These are phyloP conservation scores for Drosophila quinaria DNA, from an alignment of 2,888 invertebrate genomes.

Conservation along the genomic window DNA sequence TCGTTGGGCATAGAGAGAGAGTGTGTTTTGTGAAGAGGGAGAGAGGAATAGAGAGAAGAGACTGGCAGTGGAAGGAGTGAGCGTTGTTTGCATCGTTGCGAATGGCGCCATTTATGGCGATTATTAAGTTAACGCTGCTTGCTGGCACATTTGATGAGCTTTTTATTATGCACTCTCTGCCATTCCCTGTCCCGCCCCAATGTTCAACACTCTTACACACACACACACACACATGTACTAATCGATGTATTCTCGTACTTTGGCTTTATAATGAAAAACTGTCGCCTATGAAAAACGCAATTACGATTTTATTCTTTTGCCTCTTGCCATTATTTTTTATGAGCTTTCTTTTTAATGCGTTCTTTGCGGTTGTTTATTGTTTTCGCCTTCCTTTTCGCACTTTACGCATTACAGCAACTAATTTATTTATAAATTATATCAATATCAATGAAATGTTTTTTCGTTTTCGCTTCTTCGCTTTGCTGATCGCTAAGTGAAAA, in stretches of 20 bases:
- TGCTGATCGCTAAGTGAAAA: slow-evolving; percentile 32
- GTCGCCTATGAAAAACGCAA: slow-evolving; percentile 53
- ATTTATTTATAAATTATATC: slow-evolving; percentile 64
- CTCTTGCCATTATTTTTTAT: slow-evolving; percentile 39
- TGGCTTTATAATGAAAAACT: slow-evolving; percentile 40
- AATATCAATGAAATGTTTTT: slow-evolving; percentile 28
- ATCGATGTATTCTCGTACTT: slow-evolving; percentile 7
- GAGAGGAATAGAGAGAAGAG: slow-evolving; percentile 1
- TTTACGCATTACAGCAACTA: slow-evolving; percentile 11
- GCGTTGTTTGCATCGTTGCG: slow-evolving; percentile 25
- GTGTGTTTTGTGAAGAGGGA: not conserved
- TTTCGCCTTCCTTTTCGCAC: not conserved
- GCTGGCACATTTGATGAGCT: slow-evolving; percentile 52
- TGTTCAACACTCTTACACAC: not conserved
- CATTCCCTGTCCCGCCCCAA: not conserved
- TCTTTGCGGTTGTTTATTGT: slow-evolving; percentile 15
- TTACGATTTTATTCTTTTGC: slow-evolving; percentile 36
- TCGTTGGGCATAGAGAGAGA: not conserved
- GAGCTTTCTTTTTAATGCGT: slow-evolving; percentile 38
- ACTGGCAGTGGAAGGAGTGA: slow-evolving; percentile 1
- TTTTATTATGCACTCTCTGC: slow-evolving; percentile 28
- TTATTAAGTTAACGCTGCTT: slow-evolving; percentile 61
- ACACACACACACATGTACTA: slow-evolving; percentile 2
- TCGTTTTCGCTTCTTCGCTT: slow-evolving; percentile 8
- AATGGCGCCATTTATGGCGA: slow-evolving; percentile 75